A percentile compares a stretch with the other conserved stretches of the same genome.
Conservation (phyloP, 2,888 invertebrate species). For the Formica aserva region DNA sequence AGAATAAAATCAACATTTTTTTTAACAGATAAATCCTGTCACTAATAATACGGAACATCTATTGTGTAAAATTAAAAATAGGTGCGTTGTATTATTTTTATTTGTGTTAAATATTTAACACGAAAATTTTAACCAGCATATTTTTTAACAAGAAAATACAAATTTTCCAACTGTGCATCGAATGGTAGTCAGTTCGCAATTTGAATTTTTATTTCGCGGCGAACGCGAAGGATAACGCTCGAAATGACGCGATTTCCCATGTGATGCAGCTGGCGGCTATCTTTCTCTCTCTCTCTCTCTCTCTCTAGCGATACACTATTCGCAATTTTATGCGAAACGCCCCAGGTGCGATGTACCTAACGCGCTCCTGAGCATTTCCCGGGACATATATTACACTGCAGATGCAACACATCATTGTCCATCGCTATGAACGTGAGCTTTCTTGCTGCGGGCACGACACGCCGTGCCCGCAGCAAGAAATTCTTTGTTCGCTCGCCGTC, state of each 20-base stretch:
- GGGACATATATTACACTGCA: constrained; percentile 33
- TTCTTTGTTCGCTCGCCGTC: constrained; percentile 23
- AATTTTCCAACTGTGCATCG: background rate
- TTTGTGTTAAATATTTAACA: too few relatives aligned
- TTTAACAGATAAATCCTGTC: too few relatives aligned
- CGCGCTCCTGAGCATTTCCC: constrained; percentile 21
- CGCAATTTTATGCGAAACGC: constrained; percentile 31
- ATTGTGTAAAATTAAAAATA: too few relatives aligned
- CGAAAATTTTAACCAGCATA: too few relatives aligned
- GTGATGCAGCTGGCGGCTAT: background rate
- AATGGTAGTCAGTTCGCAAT: background rate
- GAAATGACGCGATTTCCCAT: constrained; percentile 26
- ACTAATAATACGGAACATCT: too few relatives aligned
- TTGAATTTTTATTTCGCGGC: constrained; percentile 21
- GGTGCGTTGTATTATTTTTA: too few relatives aligned
- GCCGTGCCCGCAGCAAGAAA: constrained; percentile 36
- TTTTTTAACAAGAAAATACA: too few relatives aligned
- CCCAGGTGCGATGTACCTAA: constrained; percentile 35
- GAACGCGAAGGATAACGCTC: background rate
- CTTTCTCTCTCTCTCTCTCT: background rate
- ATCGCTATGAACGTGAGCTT: constrained; percentile 19
- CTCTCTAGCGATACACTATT: background rate
- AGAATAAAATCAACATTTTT: too few relatives aligned
- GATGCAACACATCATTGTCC: constrained; percentile 39
- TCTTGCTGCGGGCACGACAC: constrained; percentile 14